phyloP scores from a whole-genome alignment of 2,113 vertebrate species.

The Noturus placidus region DNA sequence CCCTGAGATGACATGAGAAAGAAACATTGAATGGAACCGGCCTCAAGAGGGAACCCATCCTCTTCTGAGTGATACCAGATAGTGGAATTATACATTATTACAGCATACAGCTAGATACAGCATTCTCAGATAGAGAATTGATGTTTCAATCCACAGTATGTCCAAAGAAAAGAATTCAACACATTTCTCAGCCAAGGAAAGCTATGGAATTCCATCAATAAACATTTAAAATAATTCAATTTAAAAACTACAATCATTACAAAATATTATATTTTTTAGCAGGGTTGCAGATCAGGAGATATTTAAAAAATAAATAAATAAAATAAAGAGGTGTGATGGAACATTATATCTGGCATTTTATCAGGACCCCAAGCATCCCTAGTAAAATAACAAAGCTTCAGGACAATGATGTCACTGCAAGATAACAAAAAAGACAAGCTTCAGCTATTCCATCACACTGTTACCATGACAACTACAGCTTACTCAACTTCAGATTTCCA shows the following conservation, averaged over 20 bases:
- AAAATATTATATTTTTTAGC: background rate
- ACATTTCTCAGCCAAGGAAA: background rate
- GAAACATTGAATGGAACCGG: background rate
- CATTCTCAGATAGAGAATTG: background rate
- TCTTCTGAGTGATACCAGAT: background rate
- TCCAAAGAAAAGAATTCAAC: background rate
- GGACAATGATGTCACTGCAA: slow-evolving; percentile 56
- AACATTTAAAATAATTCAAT: background rate
- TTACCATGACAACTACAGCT: slow-evolving; percentile 65
- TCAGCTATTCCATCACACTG: slow-evolving; percentile 45
- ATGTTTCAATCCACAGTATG: background rate
- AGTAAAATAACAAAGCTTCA: slow-evolving; percentile 38
- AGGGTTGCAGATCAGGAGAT: background rate
- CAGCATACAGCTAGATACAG: background rate
- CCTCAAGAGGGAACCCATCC: background rate
- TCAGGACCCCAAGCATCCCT: background rate
- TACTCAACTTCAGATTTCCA: slow-evolving; percentile 22
- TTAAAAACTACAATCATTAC: background rate
- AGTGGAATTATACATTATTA: background rate
- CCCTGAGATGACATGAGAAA: background rate
- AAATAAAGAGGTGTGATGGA: background rate
- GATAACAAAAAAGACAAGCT: slow-evolving; percentile 27
- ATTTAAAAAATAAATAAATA: too few relatives aligned
- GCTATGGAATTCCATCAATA: background rate
- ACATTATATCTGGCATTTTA: slow-evolving; percentile 12